Evolutionary conservation across 2,888 invertebrate species (phyloP).

Genomic region (Eurois occulta): DNA sequence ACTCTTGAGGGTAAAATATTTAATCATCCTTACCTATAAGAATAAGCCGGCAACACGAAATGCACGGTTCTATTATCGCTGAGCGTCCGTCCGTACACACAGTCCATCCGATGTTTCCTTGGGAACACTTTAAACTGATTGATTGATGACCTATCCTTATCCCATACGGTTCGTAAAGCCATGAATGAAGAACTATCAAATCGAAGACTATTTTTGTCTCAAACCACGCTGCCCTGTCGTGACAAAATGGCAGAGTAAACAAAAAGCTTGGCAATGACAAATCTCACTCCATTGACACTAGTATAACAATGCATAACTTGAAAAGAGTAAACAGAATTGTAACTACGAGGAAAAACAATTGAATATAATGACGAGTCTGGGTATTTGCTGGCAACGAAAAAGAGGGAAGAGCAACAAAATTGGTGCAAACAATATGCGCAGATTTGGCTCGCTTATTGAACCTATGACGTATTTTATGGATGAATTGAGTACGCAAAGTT

Average conservation of each 20-base stretch:
- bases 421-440: background rate
- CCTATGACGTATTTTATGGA: background rate
- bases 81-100: slow-evolving; percentile 95
- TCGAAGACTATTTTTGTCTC: background rate
- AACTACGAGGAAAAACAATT: slow-evolving; percentile 5
- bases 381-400: background rate
- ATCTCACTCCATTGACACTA: slow-evolving; percentile 4
- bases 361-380: background rate
- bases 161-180: too few species aligned
- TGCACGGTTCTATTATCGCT: slow-evolving; percentile 97
- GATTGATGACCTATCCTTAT: too few species aligned
- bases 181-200: too few species aligned
- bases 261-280: slow-evolving; percentile 13
- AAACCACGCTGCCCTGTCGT: background rate
- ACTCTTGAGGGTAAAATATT: too few species aligned
- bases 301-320: slow-evolving; percentile 16
- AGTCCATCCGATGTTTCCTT: too few species aligned
- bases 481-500: too few species aligned
- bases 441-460: background rate
- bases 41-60: slow-evolving; percentile 95
- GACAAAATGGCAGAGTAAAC: background rate
- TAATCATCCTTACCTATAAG: slow-evolving; percentile 91
- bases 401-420: too few species aligned
- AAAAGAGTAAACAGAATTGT: slow-evolving; percentile 15
- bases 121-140: too few species aligned